Base-by-base conservation (phyloP, 1,140 invertebrate genomes). In the Drosophila sp. region DNA sequence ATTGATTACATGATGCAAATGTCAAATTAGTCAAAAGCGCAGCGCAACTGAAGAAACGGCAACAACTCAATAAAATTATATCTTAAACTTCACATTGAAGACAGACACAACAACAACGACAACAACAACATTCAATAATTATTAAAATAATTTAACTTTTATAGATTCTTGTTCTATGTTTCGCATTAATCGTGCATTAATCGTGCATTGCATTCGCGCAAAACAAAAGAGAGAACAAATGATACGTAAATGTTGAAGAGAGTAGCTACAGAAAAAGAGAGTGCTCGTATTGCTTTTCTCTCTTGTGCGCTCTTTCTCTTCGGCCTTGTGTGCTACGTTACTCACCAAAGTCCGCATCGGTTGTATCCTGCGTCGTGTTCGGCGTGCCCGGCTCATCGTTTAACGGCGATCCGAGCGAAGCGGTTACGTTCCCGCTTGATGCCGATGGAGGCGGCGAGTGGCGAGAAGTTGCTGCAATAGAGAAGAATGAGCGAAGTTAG, bases 341-440 rank as follows among this genome's bases (percentile, higher is more conserved):
- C 84, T 89, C 46, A 91, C 90, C 90, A 53, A 91, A 76, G 53
- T 91, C 90, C 27, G 59, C 80, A 64, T 91, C 78, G 43, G 63
- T 57, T 18, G 63, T 43, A 48, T 83, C 75, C 34, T 59, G 53
- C n/a, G 66, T 71, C 13, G 76, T 78, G 40, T 90, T 91, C 58
- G 79, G 73, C 36, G 89, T 87, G 40, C 70, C 76, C n/a, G 70
- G 51, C 21, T 91, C 84, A 18, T 90, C 90, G 54, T 69, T 61
- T 18, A n/a, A 62, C 6, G 66, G 46, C 9, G 73, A 82, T 25
- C 43, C 62, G 9, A 64, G 72, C 43, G 57, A 48, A 7, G 54
- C 50, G 11, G 59, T 11, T 9, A 54, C 38, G 4, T 63, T 62
- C 21, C 46, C 36, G 36, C 18, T 9, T 16, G 51, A 6, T 4